Evolutionary conservation across 2,888 invertebrate genomes (phyloP).

Genomic region (Volucella bombylans): DNA sequence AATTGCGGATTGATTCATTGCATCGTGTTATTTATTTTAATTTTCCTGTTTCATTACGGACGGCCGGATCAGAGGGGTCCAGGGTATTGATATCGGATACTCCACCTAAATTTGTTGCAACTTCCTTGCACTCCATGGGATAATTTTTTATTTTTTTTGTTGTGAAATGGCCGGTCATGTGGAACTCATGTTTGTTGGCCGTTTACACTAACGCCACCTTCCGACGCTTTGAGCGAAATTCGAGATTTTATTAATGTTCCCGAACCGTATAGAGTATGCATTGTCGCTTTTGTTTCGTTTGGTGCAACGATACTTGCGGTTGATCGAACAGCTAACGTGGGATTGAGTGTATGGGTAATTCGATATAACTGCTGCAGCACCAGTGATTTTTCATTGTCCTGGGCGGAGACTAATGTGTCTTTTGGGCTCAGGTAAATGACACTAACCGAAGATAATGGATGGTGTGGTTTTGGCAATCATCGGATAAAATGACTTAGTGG

Average conservation of each 20-base stretch:
- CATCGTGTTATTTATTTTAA: constrained; percentile 65
- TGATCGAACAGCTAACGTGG: constrained; percentile 57
- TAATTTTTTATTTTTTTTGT: constrained; percentile 18
- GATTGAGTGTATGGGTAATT: constrained; percentile 50
- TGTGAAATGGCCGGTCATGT: constrained; percentile 53
- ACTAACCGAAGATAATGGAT: constrained; percentile 32
- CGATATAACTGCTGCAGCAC: constrained; percentile 28
- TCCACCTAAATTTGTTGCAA: constrained; percentile 59
- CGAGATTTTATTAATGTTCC: constrained; percentile 50
- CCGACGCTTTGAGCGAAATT: constrained; percentile 57
- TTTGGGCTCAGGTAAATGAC: constrained; percentile 41
- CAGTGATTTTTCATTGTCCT: constrained; percentile 27
- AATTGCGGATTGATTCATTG: constrained; percentile 72
- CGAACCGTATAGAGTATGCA: background rate
- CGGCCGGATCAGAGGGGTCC: constrained; percentile 18
- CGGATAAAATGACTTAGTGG: background rate
- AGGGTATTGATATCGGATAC: constrained; percentile 54
- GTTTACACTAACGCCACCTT: constrained; percentile 61
- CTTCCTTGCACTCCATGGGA: constrained; percentile 25
- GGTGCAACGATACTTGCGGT: constrained; percentile 50
- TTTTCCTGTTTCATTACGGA: constrained; percentile 39
- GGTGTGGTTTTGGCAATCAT: constrained; percentile 40
- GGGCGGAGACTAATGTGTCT: background rate
- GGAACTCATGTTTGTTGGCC: constrained; percentile 53
- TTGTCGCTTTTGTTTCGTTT: background rate